phyloP scores from a whole-genome alignment of 1,140 invertebrate genomes.

The Micrasema longulum region DNA sequence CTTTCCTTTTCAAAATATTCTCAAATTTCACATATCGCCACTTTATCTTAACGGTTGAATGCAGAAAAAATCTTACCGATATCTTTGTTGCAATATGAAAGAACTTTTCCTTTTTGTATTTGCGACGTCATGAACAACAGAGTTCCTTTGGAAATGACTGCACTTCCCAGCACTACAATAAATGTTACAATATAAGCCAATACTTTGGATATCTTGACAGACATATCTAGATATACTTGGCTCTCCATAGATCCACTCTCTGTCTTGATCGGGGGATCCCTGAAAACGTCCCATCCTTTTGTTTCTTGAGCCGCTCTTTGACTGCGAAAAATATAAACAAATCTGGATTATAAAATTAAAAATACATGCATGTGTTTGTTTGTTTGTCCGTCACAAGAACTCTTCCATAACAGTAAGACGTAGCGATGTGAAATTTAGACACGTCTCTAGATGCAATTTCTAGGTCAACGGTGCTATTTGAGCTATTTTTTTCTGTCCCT shows the following conservation, averaged over 20 bases:
- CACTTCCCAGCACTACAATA: constrained; percentile 82
- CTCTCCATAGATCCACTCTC: constrained; percentile 90
- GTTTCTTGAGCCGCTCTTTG: constrained; percentile 87
- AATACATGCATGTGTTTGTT: too few relatives aligned
- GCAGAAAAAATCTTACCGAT: constrained; percentile 76
- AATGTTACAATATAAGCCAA: constrained; percentile 89
- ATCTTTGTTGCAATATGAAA: constrained; percentile 85
- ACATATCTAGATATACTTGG: constrained; percentile 86
- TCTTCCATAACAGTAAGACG: too few relatives aligned
- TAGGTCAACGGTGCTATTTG: too few relatives aligned
- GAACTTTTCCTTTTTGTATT: constrained; percentile 77
- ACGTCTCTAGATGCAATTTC: too few relatives aligned
- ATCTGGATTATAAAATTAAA: neutral
- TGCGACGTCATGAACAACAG: constrained; percentile 93
- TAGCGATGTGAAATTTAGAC: too few relatives aligned
- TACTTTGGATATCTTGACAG: constrained; percentile 87
- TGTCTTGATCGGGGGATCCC: constrained; percentile 87
- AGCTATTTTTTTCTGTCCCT: too few relatives aligned
- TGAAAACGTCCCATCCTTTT: constrained; percentile 96
- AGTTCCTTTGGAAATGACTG: constrained; percentile 87
- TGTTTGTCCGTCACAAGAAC: too few relatives aligned
- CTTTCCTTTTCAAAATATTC: too few relatives aligned
- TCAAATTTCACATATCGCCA: too few relatives aligned
- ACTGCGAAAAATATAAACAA: constrained; percentile 69
- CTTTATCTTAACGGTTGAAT: too few relatives aligned